Percentiles rank a stretch among this genome's conserved stretches.
Evolutionary conservation across 2,888 invertebrate genomes (phyloP).

Genomic region (Lampropteryx suffumata): DNA sequence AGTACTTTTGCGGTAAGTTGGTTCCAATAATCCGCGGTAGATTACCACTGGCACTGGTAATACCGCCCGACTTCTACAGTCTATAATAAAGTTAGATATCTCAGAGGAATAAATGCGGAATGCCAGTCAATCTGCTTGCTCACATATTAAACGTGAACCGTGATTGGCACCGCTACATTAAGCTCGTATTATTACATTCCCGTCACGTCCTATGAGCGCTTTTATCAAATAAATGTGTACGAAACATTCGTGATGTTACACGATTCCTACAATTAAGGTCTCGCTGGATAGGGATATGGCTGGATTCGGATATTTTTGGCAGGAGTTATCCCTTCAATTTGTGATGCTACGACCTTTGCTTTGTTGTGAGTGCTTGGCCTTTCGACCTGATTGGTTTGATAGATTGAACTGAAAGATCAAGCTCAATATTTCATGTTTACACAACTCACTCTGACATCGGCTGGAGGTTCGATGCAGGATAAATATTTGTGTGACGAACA

Average conservation of each 20-base stretch:
- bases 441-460: not conserved
- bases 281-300: conserved; percentile 54
- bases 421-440: not conserved
- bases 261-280: conserved; percentile 66
- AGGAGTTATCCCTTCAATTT: conserved; percentile 27
- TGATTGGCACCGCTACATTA: conserved; percentile 64
- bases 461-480: too few relatives aligned
- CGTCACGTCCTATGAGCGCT: conserved; percentile 65
- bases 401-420: not conserved
- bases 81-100: conserved; percentile 26
- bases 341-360: conserved; percentile 11
- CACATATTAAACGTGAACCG: conserved; percentile 57
- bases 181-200: conserved; percentile 71
- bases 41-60: not conserved
- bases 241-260: conserved; percentile 64
- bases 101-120: conserved; percentile 25
- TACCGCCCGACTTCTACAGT: conserved; percentile 1
- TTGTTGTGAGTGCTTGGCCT: conserved; percentile 3
- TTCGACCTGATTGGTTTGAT: conserved; percentile 13
- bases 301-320: conserved; percentile 53
- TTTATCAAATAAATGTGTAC: conserved; percentile 71
- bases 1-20: not conserved
- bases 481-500: too few relatives aligned
- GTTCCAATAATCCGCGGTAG: not conserved
- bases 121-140: conserved; percentile 30